Evolutionary conservation across 1,140 invertebrate genomes (phyloP), one percentile per base, ranked within the genome.

Genomic region (Brachionus koreanus): DNA sequence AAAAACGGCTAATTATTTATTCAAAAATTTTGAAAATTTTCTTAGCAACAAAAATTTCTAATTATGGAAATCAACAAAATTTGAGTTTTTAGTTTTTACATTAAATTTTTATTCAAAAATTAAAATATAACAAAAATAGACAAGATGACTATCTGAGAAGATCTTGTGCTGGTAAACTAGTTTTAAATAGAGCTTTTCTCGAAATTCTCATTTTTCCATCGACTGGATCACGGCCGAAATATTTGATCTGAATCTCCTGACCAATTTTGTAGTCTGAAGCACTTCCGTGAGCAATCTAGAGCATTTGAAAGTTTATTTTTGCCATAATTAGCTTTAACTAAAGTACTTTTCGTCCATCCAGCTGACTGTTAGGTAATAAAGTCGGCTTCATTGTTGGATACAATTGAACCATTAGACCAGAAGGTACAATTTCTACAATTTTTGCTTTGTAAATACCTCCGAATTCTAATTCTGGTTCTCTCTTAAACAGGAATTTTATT

Each of bases 171-270:
- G 86, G 63, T 0, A 86, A 84, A 13, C 85, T 89, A 0, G 91
- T 89, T 0, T 90, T 90, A 83, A 92, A 92, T 0, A 98, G 88
- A 39, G 95, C 94, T 91, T 97, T 98, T 37, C 95, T 89, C 0
- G 96, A 98, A 1, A 98, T 87, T 84, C 97, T 89, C 90, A 97
- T 93, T 16, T 92, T 90, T 0, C 97, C 97, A 12, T 92, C 94
- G 0, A 93, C 93, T 0, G 95, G 95, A 91, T 99, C 97, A 33
- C 95, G 91, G 0, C 97, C 97, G 90, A 98, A 98, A 90, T 97
- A 99, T 88, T 98, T 98, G 2, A 98, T 93, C 86, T 93, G 91
- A 35, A 99, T 92, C 86, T 97, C 94, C 83, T 97, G 92, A 3
- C 95, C 96, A 37, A 95, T 92, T 85, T 94, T 91, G 19, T 98